Base-by-base conservation (phyloP, 2,113 vertebrate genomes). In the Corydoras sp. region DNA sequence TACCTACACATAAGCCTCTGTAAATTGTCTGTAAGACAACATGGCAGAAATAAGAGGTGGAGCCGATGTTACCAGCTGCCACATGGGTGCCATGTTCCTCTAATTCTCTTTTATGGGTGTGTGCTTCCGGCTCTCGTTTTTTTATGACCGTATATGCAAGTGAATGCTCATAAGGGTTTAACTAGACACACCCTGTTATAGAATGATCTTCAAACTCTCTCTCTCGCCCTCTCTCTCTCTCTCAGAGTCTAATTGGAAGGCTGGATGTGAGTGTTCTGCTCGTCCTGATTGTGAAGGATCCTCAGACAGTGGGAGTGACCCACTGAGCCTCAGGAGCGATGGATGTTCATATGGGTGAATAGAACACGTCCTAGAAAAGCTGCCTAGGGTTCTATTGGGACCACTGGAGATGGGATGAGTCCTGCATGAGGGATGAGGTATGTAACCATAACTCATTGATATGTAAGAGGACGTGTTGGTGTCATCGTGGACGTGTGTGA, bases 61-160 rank as follows among this genome's bases (percentile, higher is more conserved):
- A 73, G 66, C 61, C 65, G 10, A 32, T 48, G 69, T 72, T 63
- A 58, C 35, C 58, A 32, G 4, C 51, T 53, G 35, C 69, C n/a
- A 12, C 55, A 64, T 31, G 5, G 55, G 62, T 59, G 70, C 67
- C 18, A 61, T 71, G 49, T 74, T 80, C 74, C 73, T 68, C 55
- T 74, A 68, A 74, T 70, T 76, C 68, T 74, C 63, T 77, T 56
- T 64, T 35, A 77, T 71, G 75, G 80, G 75, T 77, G 80, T 77
- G 75, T 73, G 54, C 67, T 73, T 81, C 69, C 62, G 72, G 75
- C 69, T 68, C 61, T 73, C 68, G 18, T 1, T 58, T 76, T 60
- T 65, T 65, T 59, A 64, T 62, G 31, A 56, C 54, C 10, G 10
- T 68, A 24, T 68, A 65, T 76, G 63, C 68, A 71, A 72, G 71